These are phyloP conservation scores for Lepidocolaptes lacrymiger DNA, from an alignment of 2,797 vertebrate genomes.

Conservation along the genomic window DNA sequence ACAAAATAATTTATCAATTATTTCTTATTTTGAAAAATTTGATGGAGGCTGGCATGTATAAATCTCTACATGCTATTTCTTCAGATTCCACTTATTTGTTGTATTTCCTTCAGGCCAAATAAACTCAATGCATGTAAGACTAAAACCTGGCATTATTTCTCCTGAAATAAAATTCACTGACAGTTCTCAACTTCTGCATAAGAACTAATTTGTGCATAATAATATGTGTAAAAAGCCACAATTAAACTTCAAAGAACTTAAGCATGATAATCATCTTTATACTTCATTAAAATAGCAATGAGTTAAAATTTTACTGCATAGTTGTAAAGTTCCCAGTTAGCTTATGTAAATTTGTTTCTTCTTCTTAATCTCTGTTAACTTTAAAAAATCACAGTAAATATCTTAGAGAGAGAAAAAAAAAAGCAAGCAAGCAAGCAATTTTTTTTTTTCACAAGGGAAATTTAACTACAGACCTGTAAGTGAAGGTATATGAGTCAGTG, in stretches of 20 bases:
- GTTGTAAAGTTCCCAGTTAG: not conserved
- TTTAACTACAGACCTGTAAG: not conserved
- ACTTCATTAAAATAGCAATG: not conserved
- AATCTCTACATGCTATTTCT: not conserved
- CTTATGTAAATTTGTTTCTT: not conserved
- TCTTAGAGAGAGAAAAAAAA: not conserved
- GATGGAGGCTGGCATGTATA: not conserved
- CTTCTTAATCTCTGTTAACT: not conserved
- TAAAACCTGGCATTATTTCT: not conserved
- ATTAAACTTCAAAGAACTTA: slow-evolving; percentile 5
- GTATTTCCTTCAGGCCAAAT: not conserved
- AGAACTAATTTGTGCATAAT: not conserved
- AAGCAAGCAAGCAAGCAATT: not conserved
- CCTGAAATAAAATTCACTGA: not conserved
- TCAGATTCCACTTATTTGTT: not conserved
- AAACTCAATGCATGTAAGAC: not conserved
- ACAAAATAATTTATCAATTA: not conserved
- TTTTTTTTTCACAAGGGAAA: not conserved
- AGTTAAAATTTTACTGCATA: not conserved
- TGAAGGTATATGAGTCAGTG: not conserved
- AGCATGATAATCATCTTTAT: not conserved
- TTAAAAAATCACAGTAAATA: not conserved
- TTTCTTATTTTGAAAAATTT: not conserved
- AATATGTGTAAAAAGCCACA: not conserved
- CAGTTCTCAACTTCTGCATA: not conserved